These are phyloP conservation scores for Tamandua tetradactyla DNA, from an alignment of 2,797 vertebrate species.

Conservation along the genomic window DNA sequence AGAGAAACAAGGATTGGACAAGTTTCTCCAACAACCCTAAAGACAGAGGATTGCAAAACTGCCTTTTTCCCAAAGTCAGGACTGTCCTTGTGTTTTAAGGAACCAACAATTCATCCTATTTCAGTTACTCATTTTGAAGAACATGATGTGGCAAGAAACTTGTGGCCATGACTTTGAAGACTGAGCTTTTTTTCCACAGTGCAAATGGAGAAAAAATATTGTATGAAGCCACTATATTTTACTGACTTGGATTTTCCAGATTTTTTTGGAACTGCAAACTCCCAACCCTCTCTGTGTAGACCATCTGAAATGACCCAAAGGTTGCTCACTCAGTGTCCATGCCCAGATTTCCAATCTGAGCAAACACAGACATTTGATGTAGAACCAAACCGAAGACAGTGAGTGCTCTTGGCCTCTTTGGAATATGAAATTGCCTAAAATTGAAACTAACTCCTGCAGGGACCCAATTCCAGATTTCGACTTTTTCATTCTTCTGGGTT, in stretches of 20 bases:
- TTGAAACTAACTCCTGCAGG: neutral
- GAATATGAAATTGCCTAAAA: neutral
- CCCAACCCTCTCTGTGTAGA: neutral
- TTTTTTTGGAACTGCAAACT: constrained; percentile 24
- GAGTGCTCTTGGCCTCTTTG: neutral
- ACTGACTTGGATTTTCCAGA: constrained; percentile 19
- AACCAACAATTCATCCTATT: constrained; percentile 21
- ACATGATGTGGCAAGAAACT: constrained; percentile 11
- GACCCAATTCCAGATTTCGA: neutral
- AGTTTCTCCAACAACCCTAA: neutral
- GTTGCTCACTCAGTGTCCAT: neutral
- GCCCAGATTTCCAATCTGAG: neutral
- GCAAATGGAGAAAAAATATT: constrained; percentile 33
- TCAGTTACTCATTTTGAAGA: constrained; percentile 58
- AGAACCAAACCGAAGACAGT: neutral
- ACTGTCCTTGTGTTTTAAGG: neutral
- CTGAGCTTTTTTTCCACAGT: constrained; percentile 22
- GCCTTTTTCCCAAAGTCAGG: neutral
- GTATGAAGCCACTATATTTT: neutral
- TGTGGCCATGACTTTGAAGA: constrained; percentile 26
- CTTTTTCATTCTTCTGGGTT: neutral
- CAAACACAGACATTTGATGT: neutral
- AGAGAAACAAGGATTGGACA: neutral
- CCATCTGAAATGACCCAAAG: neutral
- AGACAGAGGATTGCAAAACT: neutral